Percentiles rank a stretch among this genome's conserved stretches.
phyloP scores from a whole-genome alignment of 2,797 vertebrate genomes.

The Pseudochaenichthys georgianus region DNA sequence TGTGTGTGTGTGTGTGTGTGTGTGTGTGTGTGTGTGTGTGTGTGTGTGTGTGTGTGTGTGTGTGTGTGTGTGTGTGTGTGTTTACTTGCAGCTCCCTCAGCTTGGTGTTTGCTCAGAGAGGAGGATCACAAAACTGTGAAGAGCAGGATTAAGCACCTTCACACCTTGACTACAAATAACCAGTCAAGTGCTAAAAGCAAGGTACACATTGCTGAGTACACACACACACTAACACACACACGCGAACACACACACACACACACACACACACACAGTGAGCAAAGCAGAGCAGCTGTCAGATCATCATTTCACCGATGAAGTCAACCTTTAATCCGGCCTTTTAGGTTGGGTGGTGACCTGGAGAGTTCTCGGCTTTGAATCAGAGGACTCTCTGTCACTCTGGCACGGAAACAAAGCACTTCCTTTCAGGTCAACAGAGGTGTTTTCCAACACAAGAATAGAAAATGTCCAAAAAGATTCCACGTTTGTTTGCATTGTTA shows the following conservation, averaged over 20 bases:
- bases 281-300: slow-evolving; percentile 51
- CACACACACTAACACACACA: slow-evolving; percentile 8
- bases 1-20: no score
- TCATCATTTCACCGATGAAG: slow-evolving; percentile 52
- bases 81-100: slow-evolving; percentile 31
- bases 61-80: slow-evolving; percentile 9
- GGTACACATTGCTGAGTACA: slow-evolving; percentile 12
- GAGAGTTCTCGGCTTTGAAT: not conserved
- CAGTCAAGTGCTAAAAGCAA: slow-evolving; percentile 42
- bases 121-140: slow-evolving; percentile 56
- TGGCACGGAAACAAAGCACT: not conserved
- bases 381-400: not conserved
- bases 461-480: not conserved
- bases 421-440: not conserved
- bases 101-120: slow-evolving; percentile 51
- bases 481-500: not conserved
- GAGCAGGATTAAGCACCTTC: slow-evolving; percentile 59
- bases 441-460: not conserved
- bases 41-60: not conserved
- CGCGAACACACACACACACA: not conserved
- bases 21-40: no score
- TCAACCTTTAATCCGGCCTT: slow-evolving; percentile 41
- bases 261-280: slow-evolving; percentile 25
- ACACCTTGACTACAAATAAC: slow-evolving; percentile 54
- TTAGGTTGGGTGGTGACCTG: slow-evolving; percentile 18